Evolutionary conservation across 2,113 vertebrate genomes (phyloP), one percentile per base, ranked within the genome.

Genomic region (Pedionomus torquatus): DNA sequence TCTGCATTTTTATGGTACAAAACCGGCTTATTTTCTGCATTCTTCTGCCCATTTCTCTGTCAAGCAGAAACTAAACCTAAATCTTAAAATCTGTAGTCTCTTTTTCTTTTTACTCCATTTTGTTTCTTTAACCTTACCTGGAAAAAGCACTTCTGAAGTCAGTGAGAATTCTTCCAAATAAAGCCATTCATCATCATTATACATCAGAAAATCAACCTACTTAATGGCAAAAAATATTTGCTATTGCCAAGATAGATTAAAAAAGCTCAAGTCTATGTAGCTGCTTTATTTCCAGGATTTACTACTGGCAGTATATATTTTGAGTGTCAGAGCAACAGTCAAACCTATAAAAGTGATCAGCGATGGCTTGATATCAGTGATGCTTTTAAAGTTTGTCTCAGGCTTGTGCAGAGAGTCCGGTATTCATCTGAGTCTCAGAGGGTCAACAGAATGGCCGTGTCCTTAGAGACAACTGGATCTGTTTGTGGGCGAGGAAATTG

Each of bases 211-310:
- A 44, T 51, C 70, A 71, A 76, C 20, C 66, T 86, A 52, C 48
- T 92, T 80, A 86, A 76, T 25, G 60, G 35, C 35, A 91, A 94
- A 92, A 87, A 61, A 71, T 11, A 46, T 7, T 43, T 46, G 21
- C 10, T 79, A 76, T 72, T 91, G 23, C 61, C 52, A 49, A 77
- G 41, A 57, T 11, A 76, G 52, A 82, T 91, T 83, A 8, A 78
- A 91, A 83, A 87, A 41, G 24, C 41, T 76, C 63, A 90, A 86
- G 82, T 77, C 41, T 65, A 39, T 30, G 58, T 77, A 72, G 82
- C 58, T 83, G 58, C 49, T 93, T 95, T 95, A 83, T 92, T 90
- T 85, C 82, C 54, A 90, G 63, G 79, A 85, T 57, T 65, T 90
- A 68, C 31, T 86, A 81, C 88, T 77, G 76, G 69, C 63, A 51